phyloP scores from a whole-genome alignment of 2,888 invertebrate genomes.

The Mongoloraphidia duomilia region DNA sequence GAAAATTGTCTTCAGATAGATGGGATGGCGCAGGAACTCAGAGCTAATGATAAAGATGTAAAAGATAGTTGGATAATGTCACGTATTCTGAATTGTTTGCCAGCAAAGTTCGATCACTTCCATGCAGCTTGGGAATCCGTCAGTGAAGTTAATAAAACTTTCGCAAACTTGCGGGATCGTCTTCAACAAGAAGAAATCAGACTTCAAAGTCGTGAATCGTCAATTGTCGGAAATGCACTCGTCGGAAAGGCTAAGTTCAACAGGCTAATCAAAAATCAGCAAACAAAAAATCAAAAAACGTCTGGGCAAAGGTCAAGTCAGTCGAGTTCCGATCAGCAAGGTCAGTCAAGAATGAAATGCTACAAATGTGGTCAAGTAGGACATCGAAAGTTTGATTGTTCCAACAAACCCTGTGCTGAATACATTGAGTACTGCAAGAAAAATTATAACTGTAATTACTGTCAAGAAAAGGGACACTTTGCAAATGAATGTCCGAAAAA shows the following conservation, averaged over 20 bases:
- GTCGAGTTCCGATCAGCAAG: too few relatives aligned
- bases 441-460: conserved; percentile 17
- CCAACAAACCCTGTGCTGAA: conserved; percentile 13
- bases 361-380: conserved; percentile 14
- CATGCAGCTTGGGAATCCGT: neutral
- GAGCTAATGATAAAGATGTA: neutral
- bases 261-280: neutral
- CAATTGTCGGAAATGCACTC: neutral
- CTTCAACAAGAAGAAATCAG: neutral
- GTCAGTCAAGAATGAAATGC: conserved; percentile 6
- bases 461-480: conserved; percentile 17
- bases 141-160: neutral
- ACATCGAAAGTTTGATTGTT: conserved; percentile 15
- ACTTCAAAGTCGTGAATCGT: neutral
- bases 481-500: conserved; percentile 15
- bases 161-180: neutral
- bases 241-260: neutral
- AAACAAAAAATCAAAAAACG: neutral
- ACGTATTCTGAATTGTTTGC: neutral
- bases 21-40: neutral
- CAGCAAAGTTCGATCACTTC: neutral
- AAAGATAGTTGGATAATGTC: neutral
- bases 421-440: conserved; percentile 18
- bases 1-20: neutral
- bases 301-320: neutral